Evolutionary conservation across 1,140 invertebrate species (phyloP), one percentile per base, ranked within the genome.

Genomic region (Mercenaria mercenaria): DNA sequence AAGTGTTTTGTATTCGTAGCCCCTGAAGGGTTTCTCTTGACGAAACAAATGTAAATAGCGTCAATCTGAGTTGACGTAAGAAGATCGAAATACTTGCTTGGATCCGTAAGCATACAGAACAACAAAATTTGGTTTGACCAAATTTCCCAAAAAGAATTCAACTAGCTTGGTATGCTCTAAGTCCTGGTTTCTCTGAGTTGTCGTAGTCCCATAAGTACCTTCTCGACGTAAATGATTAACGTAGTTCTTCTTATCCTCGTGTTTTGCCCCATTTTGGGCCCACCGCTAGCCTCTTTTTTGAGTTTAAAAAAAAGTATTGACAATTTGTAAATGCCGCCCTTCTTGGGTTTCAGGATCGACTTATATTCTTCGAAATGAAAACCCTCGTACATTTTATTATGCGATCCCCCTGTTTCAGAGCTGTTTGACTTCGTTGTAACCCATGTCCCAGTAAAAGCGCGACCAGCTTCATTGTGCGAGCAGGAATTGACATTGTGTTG

Each of bases 101-200:
- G 23, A 34, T 32, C 74, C 91, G 87, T 23, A 52, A 84, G 95
- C n/a, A 59, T 4, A 95, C 34, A 32, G 92, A 74, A 59, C 92
- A 29, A 94, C 91, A 59, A 86, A 64, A n/a, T 80, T 56, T 0
- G 91, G 89, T n/a, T n/a, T n/a, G n/a, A n/a, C n/a, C n/a, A n/a
- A n/a, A n/a, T n/a, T n/a, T n/a, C 43, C 50, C 23, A 26, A 13
- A 20, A 43, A 96, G n/a, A n/a, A n/a, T n/a, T n/a, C n/a, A n/a
- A n/a, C n/a, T n/a, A n/a, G n/a, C n/a, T n/a, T n/a, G n/a, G n/a
- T n/a, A n/a, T n/a, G n/a, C n/a, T n/a, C n/a, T n/a, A n/a, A n/a
- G n/a, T n/a, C n/a, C n/a, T n/a, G n/a, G n/a, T n/a, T n/a, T n/a
- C n/a, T n/a, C n/a, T n/a, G n/a, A n/a, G n/a, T n/a, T n/a, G n/a